A percentile compares a stretch with the other conserved stretches of the same genome.
Evolutionary conservation across 2,113 vertebrate genomes (phyloP).

Genomic region (Rhagologus leucostigma): DNA sequence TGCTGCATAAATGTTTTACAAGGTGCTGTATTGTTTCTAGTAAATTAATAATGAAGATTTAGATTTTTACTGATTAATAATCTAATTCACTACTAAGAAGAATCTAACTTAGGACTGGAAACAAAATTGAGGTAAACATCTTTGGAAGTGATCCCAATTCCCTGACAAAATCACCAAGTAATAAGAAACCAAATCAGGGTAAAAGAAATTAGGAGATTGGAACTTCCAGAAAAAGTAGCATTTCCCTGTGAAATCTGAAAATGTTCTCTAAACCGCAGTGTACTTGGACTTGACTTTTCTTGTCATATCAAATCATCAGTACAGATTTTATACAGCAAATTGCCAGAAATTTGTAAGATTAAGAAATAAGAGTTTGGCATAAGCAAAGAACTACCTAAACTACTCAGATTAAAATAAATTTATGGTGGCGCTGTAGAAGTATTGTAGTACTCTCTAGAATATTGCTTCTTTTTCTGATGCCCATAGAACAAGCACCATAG

Average conservation of each 20-base stretch:
- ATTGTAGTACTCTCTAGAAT: background rate
- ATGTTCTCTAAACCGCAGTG: background rate
- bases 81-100: constrained; percentile 52
- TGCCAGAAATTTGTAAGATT: background rate
- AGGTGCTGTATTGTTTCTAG: constrained; percentile 65
- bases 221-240: background rate
- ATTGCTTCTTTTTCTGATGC: background rate
- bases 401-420: background rate
- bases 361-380: background rate
- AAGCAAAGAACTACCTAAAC: background rate
- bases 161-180: background rate
- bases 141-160: constrained; percentile 36
- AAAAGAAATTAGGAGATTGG: background rate
- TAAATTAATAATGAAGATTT: constrained; percentile 79
- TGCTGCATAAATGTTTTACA: constrained; percentile 77
- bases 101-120: constrained; percentile 60
- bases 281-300: background rate
- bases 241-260: background rate
- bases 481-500: background rate
- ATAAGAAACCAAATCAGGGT: background rate
- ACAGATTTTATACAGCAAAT: background rate
- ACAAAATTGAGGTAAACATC: constrained; percentile 49
- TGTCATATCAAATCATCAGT: rapidly evolving
- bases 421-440: background rate
- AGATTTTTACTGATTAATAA: constrained; percentile 76